Percentiles rank a stretch among this genome's conserved stretches.
phyloP scores from a whole-genome alignment of 2,888 invertebrate species.

The Cheilosia scutellata region DNA sequence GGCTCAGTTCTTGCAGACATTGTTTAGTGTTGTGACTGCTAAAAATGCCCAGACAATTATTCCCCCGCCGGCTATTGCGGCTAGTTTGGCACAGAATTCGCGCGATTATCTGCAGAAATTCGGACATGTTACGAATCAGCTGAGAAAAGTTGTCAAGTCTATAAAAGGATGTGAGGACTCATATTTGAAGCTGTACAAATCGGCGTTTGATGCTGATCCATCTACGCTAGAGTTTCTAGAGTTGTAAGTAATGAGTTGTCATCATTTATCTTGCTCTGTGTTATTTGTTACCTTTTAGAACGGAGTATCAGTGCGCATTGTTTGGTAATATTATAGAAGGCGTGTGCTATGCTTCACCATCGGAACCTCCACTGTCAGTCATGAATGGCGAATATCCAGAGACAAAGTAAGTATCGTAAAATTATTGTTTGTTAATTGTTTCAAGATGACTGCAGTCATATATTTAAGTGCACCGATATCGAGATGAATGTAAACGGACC shows the following conservation, averaged over 20 bases:
- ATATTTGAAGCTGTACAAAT: constrained; percentile 91
- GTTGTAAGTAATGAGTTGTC: constrained; percentile 84
- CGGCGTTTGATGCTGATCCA: constrained; percentile 94
- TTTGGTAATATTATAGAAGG: constrained; percentile 83
- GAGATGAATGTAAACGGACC: too few species aligned
- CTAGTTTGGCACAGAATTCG: constrained; percentile 90
- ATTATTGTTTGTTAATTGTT: too few species aligned
- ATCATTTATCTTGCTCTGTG: constrained; percentile 57
- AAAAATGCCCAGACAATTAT: constrained; percentile 89
- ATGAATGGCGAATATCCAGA: constrained; percentile 83
- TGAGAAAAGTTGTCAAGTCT: constrained; percentile 90
- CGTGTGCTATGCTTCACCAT: constrained; percentile 83
- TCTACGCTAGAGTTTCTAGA: constrained; percentile 90
- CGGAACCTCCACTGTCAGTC: constrained; percentile 82
- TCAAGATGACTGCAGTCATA: too few species aligned
- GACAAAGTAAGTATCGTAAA: constrained; percentile 79
- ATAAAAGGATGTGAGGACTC: constrained; percentile 89
- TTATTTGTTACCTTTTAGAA: constrained; percentile 76
- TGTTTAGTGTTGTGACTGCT: constrained; percentile 84
- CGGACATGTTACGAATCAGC: constrained; percentile 91
- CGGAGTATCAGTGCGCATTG: constrained; percentile 82
- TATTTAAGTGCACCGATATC: too few species aligned
- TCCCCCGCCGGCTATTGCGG: constrained; percentile 96
- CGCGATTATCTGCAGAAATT: constrained; percentile 91
- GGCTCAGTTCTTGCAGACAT: constrained; percentile 89